Evolutionary conservation across 2,113 vertebrate genomes (phyloP), one percentile per base, ranked within the genome.

Genomic region (Pollimyrus isidori): DNA sequence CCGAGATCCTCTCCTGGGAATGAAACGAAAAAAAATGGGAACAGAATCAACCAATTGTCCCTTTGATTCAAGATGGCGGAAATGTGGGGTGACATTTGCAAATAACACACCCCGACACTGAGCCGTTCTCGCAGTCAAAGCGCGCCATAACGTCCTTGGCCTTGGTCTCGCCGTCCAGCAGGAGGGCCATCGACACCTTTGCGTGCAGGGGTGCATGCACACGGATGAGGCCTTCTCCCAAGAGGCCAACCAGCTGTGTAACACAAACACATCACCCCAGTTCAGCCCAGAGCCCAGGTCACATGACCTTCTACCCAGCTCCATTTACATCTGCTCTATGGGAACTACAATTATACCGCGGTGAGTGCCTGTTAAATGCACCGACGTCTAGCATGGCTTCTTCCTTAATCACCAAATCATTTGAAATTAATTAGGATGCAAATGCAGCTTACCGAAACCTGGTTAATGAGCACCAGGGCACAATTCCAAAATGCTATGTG

Each of bases 181-280:
- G 98, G 92, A 99, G 97, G 58, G 97, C 98, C 98, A 97, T 99
- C 91, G 98, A 99, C 87, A 99, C 96, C 95, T 99, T 99, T 7
- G 97, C 96, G 91, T 98, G 96, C 50, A 96, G 94, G 0, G 98
- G 98, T n/a, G 98, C 98, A 1, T 98, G 97, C 90, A 99, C 97
- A 87, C 97, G 94, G 92, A 99, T 98, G 92, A 99, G 96, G 7
- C 97, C 98, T 52, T 97, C 97, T 0, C 96, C 96, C 21, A 84
- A 10, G 92, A 99, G 95, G 15, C 98, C 97, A 5, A 95, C 95
- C 93, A 98, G 94, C 92, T 96, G 90, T 30, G 92, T 42, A n/a
- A 11, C 10, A 84, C 49, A 90, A 69, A 52, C 13, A 2, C 39
- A 35, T 85, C 52, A 84, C 52, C 84, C 7, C 35, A 17, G 39